Evolutionary conservation across 2,888 invertebrate species (phyloP).

Genomic region (Diarsia dahlii): DNA sequence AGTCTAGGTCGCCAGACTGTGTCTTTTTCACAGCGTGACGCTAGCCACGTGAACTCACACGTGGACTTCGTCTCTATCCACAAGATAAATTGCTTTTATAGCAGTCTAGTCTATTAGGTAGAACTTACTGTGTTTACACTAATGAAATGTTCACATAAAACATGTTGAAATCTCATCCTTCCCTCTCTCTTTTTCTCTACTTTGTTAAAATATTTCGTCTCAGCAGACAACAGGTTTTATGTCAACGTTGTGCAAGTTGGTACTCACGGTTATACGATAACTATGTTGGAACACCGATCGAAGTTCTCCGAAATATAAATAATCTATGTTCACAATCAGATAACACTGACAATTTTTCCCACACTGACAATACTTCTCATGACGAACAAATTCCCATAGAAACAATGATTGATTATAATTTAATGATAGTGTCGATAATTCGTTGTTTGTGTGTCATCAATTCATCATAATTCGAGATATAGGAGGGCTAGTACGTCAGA

Average conservation of each 20-base stretch:
- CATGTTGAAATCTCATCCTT: not conserved
- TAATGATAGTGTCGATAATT: slow-evolving; percentile 56
- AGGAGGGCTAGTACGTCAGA: slow-evolving; percentile 61
- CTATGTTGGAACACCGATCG: not conserved
- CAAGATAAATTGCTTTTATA: slow-evolving; percentile 1
- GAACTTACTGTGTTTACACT: not conserved
- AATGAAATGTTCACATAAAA: not conserved
- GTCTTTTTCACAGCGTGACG: slow-evolving; percentile 31
- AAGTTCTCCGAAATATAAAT: slow-evolving; percentile 21
- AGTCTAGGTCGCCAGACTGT: slow-evolving; percentile 25
- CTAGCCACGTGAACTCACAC: slow-evolving; percentile 5
- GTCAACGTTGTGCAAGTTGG: not conserved
- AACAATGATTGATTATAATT: slow-evolving; percentile 62
- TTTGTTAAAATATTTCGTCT: not conserved
- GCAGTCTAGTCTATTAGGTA: not conserved
- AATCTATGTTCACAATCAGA: slow-evolving; percentile 24
- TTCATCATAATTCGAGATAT: slow-evolving; percentile 59
- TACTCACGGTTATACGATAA: not conserved
- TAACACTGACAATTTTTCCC: slow-evolving; percentile 35
- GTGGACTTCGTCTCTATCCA: slow-evolving; percentile 9
- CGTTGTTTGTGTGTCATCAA: slow-evolving; percentile 56
- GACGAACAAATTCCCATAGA: slow-evolving; percentile 48
- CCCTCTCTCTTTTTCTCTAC: not conserved
- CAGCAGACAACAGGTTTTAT: not conserved
- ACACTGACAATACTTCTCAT: slow-evolving; percentile 39